Conservation (phyloP, 2,797 vertebrate genomes). For the Hephaestus fuliginosus region DNA sequence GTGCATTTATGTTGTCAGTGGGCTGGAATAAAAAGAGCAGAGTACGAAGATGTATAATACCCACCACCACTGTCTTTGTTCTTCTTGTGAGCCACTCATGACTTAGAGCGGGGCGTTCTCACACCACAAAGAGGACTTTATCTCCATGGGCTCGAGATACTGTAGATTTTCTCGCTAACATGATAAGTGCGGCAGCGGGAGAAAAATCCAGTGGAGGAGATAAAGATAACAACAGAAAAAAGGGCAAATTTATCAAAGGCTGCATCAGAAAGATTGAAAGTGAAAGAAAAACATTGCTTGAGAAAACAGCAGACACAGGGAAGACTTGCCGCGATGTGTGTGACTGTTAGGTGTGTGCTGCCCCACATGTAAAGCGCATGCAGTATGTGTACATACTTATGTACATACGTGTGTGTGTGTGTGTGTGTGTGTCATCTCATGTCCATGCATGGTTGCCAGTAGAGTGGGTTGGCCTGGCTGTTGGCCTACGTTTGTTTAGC, state of each 20-base stretch:
- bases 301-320: constrained; percentile 16
- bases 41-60: constrained; percentile 61
- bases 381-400: constrained; percentile 24
- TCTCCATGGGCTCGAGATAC: constrained; percentile 37
- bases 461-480: constrained; percentile 70
- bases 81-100: constrained; percentile 51
- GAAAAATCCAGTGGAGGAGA: constrained; percentile 34
- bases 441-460: constrained; percentile 66
- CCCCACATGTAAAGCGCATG: constrained; percentile 36
- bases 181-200: constrained; percentile 45
- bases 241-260: constrained; percentile 58
- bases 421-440: constrained; percentile 58
- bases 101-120: constrained; percentile 47
- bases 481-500: constrained; percentile 80
- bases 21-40: constrained; percentile 61
- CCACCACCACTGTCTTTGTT: constrained; percentile 48
- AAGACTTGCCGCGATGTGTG: constrained; percentile 24
- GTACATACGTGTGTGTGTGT: constrained; percentile 12
- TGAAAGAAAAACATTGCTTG: constrained; percentile 32
- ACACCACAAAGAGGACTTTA: constrained; percentile 56
- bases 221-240: constrained; percentile 38
- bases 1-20: constrained; percentile 78
- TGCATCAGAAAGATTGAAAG: constrained; percentile 45
- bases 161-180: constrained; percentile 48
- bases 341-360: constrained; percentile 14